Base-by-base conservation (phyloP, 2,888 invertebrate species). In the Athalia circularis region DNA sequence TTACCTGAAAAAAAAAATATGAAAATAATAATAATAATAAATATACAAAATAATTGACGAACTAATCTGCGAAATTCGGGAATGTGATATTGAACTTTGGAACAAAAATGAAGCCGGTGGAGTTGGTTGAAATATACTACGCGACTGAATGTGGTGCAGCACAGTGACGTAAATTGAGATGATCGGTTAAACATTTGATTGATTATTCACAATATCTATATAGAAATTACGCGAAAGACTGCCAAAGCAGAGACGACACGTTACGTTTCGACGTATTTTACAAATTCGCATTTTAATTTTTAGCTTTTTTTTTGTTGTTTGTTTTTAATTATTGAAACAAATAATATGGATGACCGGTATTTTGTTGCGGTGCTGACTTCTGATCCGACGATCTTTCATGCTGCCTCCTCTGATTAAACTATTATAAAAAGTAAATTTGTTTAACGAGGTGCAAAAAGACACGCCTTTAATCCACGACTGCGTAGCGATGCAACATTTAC, bases 161-260 rank as follows among this genome's bases (percentile, higher is more conserved):
- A 29, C 29, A 29, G 29, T 29, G 29, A 29, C 29, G 29, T 29
- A 29, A 2, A 29, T 29, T 29, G 29, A 29, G 29, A 29, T 29
- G 29, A 29, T 29, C 29, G 29, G 29, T 29, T 29, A 29, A 29
- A 29, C 29, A 29, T 29, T 29, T 29, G 29, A 29, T 1, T 2
- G 29, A 29, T 29, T 29, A 29, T 29, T 2, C 2, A 29, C 29
- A 29, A 29, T 29, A 29, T 29, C 29, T 29, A 29, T 29, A 29
- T 29, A 29, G 29, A 29, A 29, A 1, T 29, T 29, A 29, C 29
- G 29, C 80, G 79, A 80, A 80, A 78, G 76, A 81, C 80, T 81
- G 80, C 77, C 79, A 77, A 65, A 79, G 81, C 81, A 82, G 79
- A 80, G 72, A 79, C 81, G 81, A 83, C 81, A 83, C 81, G 81